Evolutionary conservation across 2,113 vertebrate species (phyloP).

Genomic region (Irena cyanogastra): DNA sequence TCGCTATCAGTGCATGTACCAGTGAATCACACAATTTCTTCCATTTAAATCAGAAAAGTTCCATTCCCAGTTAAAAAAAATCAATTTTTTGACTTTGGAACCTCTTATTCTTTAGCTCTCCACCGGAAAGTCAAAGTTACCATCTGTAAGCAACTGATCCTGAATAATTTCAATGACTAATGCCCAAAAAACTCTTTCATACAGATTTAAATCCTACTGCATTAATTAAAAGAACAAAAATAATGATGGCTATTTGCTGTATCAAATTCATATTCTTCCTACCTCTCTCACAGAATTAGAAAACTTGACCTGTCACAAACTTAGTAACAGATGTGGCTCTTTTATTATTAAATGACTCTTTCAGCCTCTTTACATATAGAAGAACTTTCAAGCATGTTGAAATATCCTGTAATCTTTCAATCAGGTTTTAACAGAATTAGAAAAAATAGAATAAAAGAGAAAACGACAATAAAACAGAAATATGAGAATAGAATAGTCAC

Average conservation of each 20-base stretch:
- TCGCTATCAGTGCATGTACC: background rate
- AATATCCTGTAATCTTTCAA: background rate
- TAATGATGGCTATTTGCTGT: background rate
- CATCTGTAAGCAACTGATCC: conserved; percentile 1
- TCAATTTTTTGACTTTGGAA: background rate
- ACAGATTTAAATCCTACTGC: background rate
- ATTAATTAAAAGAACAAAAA: conserved; percentile 15
- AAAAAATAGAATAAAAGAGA: background rate
- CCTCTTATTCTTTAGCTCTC: background rate
- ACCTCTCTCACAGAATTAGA: background rate
- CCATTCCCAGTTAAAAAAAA: background rate
- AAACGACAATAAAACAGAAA: background rate
- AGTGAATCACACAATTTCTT: background rate
- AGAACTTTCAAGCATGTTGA: background rate
- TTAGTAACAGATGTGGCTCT: background rate
- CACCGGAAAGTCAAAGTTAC: background rate
- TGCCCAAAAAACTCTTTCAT: background rate
- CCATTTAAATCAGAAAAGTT: background rate
- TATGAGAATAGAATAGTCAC: background rate
- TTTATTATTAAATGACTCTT: background rate
- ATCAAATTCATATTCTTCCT: background rate
- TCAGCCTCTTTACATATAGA: background rate
- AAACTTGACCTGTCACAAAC: background rate
- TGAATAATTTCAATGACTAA: conserved; percentile 16
- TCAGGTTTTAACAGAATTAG: background rate